Percentiles rank a stretch among this genome's conserved stretches.
Evolutionary conservation across 2,888 invertebrate genomes (phyloP).

Genomic region (Nowickia ferox): DNA sequence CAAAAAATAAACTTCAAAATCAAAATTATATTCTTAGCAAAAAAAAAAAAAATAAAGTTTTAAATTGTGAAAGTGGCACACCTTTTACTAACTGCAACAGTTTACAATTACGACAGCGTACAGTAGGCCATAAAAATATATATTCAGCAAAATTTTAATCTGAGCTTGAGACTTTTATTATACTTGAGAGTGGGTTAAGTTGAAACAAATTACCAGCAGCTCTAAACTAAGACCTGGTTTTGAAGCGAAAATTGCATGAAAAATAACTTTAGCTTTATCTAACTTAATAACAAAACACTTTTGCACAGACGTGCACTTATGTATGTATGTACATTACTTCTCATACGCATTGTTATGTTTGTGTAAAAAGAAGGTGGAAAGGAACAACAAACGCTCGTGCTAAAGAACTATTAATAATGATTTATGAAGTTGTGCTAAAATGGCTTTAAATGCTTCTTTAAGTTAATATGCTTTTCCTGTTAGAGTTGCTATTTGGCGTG

Average conservation of each 20-base stretch:
- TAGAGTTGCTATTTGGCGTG: not conserved
- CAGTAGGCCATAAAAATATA: conserved; percentile 28
- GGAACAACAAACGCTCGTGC: conserved; percentile 50
- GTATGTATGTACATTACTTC: not conserved
- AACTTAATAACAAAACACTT: conserved; percentile 17
- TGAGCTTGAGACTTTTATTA: not conserved
- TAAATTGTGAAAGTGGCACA: conserved; percentile 44
- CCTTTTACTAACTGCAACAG: conserved; percentile 36
- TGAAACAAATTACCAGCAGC: not conserved
- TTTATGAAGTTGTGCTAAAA: conserved; percentile 65
- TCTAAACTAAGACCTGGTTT: not conserved
- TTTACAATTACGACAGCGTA: conserved; percentile 4
- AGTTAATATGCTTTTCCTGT: conserved; percentile 40
- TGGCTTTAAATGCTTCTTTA: conserved; percentile 39
- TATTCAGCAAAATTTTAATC: conserved; percentile 13
- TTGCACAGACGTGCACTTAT: not conserved
- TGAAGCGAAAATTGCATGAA: not conserved
- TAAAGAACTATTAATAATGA: conserved; percentile 66
- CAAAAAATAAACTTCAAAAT: too few relatives aligned
- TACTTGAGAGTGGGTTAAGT: conserved; percentile 2
- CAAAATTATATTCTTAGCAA: not conserved
- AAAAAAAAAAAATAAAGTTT: not conserved
- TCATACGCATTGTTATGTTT: conserved; percentile 25
- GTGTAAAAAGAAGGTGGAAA: conserved; percentile 55
- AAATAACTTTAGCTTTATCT: not conserved